Base-by-base conservation (phyloP, 2,113 vertebrate genomes). In the Aptenodytes patagonicus region DNA sequence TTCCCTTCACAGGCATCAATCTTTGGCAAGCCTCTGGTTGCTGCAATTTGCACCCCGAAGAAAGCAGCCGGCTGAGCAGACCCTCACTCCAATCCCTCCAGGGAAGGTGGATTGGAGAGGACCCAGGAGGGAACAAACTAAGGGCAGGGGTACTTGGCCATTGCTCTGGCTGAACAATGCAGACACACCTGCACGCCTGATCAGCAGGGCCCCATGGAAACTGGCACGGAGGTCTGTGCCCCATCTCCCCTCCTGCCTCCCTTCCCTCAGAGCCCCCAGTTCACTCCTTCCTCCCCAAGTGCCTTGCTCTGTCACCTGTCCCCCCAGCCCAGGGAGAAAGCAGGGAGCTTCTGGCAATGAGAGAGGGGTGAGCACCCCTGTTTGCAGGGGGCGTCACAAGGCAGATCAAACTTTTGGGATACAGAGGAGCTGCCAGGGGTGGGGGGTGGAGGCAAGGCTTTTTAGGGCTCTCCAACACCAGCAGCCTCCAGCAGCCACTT, bases 321-420 rank as follows among this genome's bases (percentile, higher is more conserved):
- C 1, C 13, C 4, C 7, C 31, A 25, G 13, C 17, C 26, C 52
- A 78, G 14, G 25, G 15, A 87, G 21, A 78, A 95, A 46, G 11
- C 29, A 42, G 17, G 28, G 20, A 75, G 20, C 8, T 75, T 79
- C 68, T 84, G 52, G 17, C 60, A 84, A 6, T 14, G 46, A 91
- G 16, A 52, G 19, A 36, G 47, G 32, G 5, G 9, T 36, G 11
- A 82, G 38, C 36, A 91, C n/a, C 42, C 21, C 19, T 46, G 4
- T 46, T 69, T 51, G n/a, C 44, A n/a, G 19, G 2, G 12, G 16
- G 2, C 1, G 1, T 32, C 0, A 0, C 21, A 57, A 46, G 7
- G 25, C 26, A 90, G 32, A 44, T 3, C 0, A 0, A 69, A 28
- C 4, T 84, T 78, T 6, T 17, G 26, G 60, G 55, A 60, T 10